Evolutionary conservation across 2,888 invertebrate species (phyloP), one percentile per base, ranked within the genome.

Genomic region (Noctua fimbriata): DNA sequence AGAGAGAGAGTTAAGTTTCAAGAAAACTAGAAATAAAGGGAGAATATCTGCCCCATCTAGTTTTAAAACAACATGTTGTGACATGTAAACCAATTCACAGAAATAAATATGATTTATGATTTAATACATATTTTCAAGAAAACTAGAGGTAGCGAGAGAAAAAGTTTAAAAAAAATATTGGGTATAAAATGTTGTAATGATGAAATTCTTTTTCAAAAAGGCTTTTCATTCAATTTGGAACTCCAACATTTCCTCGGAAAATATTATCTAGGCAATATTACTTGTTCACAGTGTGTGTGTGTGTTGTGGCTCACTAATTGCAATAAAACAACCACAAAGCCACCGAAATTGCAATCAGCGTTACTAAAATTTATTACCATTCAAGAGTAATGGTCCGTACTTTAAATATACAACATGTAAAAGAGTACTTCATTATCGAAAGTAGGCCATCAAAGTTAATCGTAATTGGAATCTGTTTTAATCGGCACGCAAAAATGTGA

Each of bases 321-420:
- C 73, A 36, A 73, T 60, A 18, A 73, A 73, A 60, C 58, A 14
- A 76, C 10, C n/a, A n/a, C 41, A 69, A 41, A n/a, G 12, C 16
- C 60, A 12, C 3, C 18, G 16, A 52, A 80, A 71, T 71, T 28
- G n/a, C 63, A 81, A 63, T 81, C 12, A 81, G 21, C 32, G 12
- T 28, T 41, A 21, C 5, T 12, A n/a, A 5, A 73, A 32, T 55
- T 3, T 5, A 55, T 32, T 32, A 44, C 24, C 9, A 73, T 55
- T 73, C 24, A 55, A 7, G 24, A 18, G 24, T 18, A 47, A 32
- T 32, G 16, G 2, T 10, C 32, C 16, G 7, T 36, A 49, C 41
- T 49, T 18, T 41, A 28, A 28, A 28, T 32, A 28, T 18, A 49
- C 0, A 41, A 14, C 21, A 10, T 21, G 1, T 58, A 10, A 47